phyloP scores from a whole-genome alignment of 2,888 invertebrate species.

The Chaetogeoica ovagalla region DNA sequence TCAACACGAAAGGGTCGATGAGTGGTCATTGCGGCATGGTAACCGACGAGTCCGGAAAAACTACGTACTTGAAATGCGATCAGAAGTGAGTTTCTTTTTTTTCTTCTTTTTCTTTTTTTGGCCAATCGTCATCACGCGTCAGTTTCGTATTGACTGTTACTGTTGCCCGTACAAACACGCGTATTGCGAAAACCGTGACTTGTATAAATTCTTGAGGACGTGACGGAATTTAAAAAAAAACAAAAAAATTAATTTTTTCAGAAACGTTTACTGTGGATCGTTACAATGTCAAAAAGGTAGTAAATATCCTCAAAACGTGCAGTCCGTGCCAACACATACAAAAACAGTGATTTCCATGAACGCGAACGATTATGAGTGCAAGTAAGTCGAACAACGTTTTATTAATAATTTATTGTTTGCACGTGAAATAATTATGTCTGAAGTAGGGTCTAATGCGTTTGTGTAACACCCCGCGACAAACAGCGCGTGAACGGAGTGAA shows the following conservation, averaged over 20 bases:
- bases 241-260: slow-evolving; percentile 60
- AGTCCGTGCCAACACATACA: slow-evolving; percentile 79
- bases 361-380: slow-evolving; percentile 92
- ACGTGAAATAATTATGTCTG: background rate
- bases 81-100: slow-evolving; percentile 80
- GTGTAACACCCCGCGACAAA: too few species aligned
- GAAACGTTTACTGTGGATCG: slow-evolving; percentile 91
- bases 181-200: too few species aligned
- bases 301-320: slow-evolving; percentile 74
- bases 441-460: too few species aligned
- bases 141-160: too few species aligned
- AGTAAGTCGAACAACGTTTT: slow-evolving; percentile 69
- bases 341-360: slow-evolving; percentile 87
- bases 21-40: slow-evolving; percentile 91
- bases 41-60: slow-evolving; percentile 63
- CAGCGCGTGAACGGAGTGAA: too few species aligned
- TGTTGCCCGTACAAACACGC: too few species aligned
- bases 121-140: too few species aligned
- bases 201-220: background rate
- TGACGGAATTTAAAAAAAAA: too few species aligned
- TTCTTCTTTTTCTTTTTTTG: too few species aligned
- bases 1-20: slow-evolving; percentile 92
- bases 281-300: slow-evolving; percentile 91
- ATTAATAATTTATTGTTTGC: background rate
- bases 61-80: slow-evolving; percentile 79